Percentiles rank a stretch among this genome's conserved stretches.
Conservation (phyloP, 1,140 invertebrate genomes). For the Druon quercuslanigerum region DNA sequence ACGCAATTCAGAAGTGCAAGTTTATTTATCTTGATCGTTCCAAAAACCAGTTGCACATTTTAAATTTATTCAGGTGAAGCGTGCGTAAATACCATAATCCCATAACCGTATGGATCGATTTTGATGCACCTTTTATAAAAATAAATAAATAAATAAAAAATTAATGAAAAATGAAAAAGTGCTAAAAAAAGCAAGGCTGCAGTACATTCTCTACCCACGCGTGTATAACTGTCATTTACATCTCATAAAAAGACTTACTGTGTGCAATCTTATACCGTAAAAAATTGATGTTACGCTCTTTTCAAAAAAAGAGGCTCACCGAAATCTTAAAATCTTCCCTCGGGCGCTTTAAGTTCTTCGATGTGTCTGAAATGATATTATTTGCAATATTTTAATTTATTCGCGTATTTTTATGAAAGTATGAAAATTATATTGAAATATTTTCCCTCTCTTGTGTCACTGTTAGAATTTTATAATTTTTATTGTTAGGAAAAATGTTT, state of each 20-base stretch:
- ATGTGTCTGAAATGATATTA: neutral
- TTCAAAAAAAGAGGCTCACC: neutral
- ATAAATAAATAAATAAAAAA: neutral
- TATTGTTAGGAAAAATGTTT: too few relatives aligned
- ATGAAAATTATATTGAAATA: too few relatives aligned
- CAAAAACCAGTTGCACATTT: neutral
- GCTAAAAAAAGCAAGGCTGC: neutral
- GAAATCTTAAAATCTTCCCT: neutral
- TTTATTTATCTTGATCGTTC: constrained; percentile 8
- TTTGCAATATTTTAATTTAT: neutral
- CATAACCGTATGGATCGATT: neutral
- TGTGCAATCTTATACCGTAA: neutral
- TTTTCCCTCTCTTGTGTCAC: too few relatives aligned
- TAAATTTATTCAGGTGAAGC: constrained; percentile 16
- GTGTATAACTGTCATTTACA: constrained; percentile 5
- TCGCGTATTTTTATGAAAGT: too few relatives aligned
- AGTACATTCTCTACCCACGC: constrained; percentile 4
- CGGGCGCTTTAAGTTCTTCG: neutral
- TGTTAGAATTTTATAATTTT: too few relatives aligned
- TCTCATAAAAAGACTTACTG: constrained; percentile 23
- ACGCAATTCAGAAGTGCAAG: neutral
- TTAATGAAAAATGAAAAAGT: neutral
- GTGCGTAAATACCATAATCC: constrained; percentile 8
- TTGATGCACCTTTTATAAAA: neutral
- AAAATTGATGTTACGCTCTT: constrained; percentile 26